Evolutionary conservation across 2,113 vertebrate genomes (phyloP).

Genomic region (Salvelinus fontinalis): DNA sequence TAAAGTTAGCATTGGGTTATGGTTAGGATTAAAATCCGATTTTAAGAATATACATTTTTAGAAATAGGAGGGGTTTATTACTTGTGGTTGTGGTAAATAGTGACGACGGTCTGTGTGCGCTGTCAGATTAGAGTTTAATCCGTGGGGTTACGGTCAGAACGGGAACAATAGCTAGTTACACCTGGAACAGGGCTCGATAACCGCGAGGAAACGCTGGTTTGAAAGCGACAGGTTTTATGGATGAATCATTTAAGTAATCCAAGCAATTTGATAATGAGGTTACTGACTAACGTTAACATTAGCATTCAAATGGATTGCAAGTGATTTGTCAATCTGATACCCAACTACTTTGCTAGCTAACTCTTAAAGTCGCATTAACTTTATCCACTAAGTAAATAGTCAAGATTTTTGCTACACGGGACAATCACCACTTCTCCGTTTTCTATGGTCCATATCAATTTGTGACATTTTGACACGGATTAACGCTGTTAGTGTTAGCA

Average conservation of each 20-base stretch:
- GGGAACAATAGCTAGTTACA: conserved; percentile 6
- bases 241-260: too few relatives aligned
- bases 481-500: conserved; percentile 62
- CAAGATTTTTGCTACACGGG: not conserved
- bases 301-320: not conserved
- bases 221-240: too few relatives aligned
- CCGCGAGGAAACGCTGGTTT: too few relatives aligned
- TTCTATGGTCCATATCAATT: not conserved
- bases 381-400: not conserved
- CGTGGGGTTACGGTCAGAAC: conserved; percentile 50
- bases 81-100: too few relatives aligned
- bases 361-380: not conserved
- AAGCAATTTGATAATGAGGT: too few relatives aligned
- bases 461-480: not conserved
- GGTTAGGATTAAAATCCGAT: too few relatives aligned
- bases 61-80: too few relatives aligned
- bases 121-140: conserved; percentile 77
- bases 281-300: too few relatives aligned
- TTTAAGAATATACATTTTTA: too few relatives aligned
- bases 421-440: not conserved
- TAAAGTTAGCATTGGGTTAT: too few relatives aligned
- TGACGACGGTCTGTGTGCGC: conserved; percentile 27
- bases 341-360: not conserved
- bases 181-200: conserved; percentile 24
- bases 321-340: not conserved